A percentile compares a stretch with the other conserved stretches of the same genome.
Evolutionary conservation across 2,113 vertebrate species (phyloP).

Genomic region (Scopus umbretta): DNA sequence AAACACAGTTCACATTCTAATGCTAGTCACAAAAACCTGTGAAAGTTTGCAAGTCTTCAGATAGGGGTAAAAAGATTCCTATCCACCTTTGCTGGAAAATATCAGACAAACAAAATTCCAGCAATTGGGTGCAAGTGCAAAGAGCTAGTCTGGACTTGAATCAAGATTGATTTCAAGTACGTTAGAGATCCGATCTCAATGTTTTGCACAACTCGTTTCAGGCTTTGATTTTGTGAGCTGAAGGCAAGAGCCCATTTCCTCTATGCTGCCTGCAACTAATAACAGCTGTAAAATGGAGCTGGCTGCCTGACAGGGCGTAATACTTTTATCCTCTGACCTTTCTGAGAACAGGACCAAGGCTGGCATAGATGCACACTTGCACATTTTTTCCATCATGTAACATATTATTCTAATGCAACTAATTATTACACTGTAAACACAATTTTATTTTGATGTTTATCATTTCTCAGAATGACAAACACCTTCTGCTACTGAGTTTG

Average conservation of each 20-base stretch:
- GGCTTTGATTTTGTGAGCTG: background rate
- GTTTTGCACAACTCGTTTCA: background rate
- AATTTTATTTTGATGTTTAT: background rate
- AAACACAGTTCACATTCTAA: background rate
- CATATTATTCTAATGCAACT: background rate
- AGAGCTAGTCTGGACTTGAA: background rate
- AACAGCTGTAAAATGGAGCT: constrained; percentile 24
- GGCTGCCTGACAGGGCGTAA: constrained; percentile 37
- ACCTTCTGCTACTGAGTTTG: background rate
- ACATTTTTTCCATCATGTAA: constrained; percentile 26
- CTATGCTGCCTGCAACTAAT: background rate
- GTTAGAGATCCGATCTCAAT: background rate
- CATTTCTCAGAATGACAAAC: background rate
- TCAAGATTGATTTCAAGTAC: background rate
- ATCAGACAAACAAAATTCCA: constrained; percentile 9
- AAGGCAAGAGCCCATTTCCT: background rate
- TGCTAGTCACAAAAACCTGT: background rate
- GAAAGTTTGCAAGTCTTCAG: background rate
- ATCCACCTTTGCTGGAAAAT: background rate
- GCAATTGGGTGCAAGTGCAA: background rate
- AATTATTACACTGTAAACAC: background rate
- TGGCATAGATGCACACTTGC: background rate
- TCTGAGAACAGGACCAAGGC: constrained; percentile 3
- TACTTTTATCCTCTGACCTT: constrained; percentile 48
- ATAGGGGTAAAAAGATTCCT: background rate